Evolutionary conservation across 2,797 vertebrate genomes (phyloP), one percentile per base, ranked within the genome.

Genomic region (Sarcoramphus papa): DNA sequence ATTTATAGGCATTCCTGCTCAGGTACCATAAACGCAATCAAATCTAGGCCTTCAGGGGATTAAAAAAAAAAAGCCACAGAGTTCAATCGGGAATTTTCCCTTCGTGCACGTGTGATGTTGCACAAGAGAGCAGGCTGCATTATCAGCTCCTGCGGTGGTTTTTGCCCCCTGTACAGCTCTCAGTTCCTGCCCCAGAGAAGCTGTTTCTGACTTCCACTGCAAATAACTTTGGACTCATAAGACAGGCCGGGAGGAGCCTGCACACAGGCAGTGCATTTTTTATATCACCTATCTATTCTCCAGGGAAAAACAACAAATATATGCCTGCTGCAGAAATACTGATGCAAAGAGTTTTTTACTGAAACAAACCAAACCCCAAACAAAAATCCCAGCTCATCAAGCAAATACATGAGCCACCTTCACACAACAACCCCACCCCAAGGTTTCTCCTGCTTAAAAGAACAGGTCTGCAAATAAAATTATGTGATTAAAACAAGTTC

Each of bases 51-150:
- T 54, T 56, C 1, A 2, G 22, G 40, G 64, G 22, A 73, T 67
- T 67, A 48, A 80, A 92, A 86, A 76, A 31, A 37, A 35, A 69
- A 14, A 50, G 28, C 30, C n/a, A 40, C 25, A 51, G 50, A 84
- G 40, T 88, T 95, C 73, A 82, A 31, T 4, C 2, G 10, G 67
- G 41, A 63, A 40, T 95, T 92, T 82, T 93, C 25, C 48, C 56
- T 79, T 88, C 0, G 0, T 37, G 37, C 47, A n/a, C 35, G 47
- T 0, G 1, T 1, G 0, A 54, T 31, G 25, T 92, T 89, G 62
- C 90, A 62, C 53, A 89, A 73, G 40, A 75, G 40, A 59, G 14
- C 22, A 14, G 47, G 54, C 63, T 87, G 40, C 27, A 27, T 77
- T 95, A 69, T 70, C 67, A 47, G 50, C 65, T 81, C 45, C 60